Evolutionary conservation across 2,113 vertebrate species (phyloP), one percentile per base, ranked within the genome.

Genomic region (Ictalurus punctatus): DNA sequence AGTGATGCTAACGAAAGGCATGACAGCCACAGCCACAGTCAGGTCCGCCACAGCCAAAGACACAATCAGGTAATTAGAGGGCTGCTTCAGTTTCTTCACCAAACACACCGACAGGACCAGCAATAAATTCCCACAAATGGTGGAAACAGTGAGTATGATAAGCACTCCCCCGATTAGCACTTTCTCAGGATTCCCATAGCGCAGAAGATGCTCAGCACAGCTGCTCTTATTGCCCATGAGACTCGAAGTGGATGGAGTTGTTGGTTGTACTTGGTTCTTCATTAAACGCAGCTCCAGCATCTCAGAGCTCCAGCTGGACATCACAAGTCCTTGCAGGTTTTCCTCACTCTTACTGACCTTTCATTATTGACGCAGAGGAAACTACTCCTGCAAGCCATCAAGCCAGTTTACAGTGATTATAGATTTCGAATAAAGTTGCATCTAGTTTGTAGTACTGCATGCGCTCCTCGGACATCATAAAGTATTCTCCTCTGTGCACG

Each of bases 1-100:
- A 1, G 97, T 99, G 89, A 98, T 96, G 89, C 97, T 98, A 90
- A 99, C 98, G 85, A 98, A 99, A 84, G 98, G 98, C 98, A 99
- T 98, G 89, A 99, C 98, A 61, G 97, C 98, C 92, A 99, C 92
- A 27, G 98, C 98, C 92, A 99, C 96, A 7, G 98, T 98, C 87
- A 99, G 96, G 95, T 99, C 98, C 25, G 98, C 98, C 93, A 98
- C 91, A 25, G 98, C 98, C 91, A 99, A 96, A 16, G 97, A 99
- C 4, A 98, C 98, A 90, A 99, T 98, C 92, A 98, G 95, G 92
- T 98, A 98, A 96, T 99, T 99, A 91, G 97, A 98, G 30, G 98
- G 98, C 94, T 98, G 97, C 56, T 97, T 96, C 80, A 99, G 97
- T 94, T 99, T 99, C 94, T 99, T 98, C 27, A 99, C 98, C 90